Evolutionary conservation across 1,140 invertebrate species (phyloP), one percentile per base, ranked within the genome.

Genomic region (Mesaphorura yosii): DNA sequence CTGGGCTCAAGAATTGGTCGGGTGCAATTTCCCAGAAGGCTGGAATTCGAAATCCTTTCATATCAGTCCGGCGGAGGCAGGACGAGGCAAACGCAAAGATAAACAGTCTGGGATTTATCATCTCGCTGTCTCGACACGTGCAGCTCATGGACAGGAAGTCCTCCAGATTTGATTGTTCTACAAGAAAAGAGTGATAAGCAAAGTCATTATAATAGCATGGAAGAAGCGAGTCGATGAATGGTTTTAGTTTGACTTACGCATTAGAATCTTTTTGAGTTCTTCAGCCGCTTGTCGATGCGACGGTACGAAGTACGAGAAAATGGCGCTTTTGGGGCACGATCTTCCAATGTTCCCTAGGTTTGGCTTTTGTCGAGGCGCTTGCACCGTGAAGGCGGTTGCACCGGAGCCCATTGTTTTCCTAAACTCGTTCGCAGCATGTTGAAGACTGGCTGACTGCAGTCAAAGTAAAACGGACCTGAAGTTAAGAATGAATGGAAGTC

Each of bases 11-110:
- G 48, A 64, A 64, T 19, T 49, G 39, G 22, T 59, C 59, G 0
- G 64, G 64, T 42, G 62, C 45, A 12, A 64, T 48, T 58, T 64
- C 64, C 27, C 29, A 59, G 20, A 64, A 31, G 10, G 59, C 31
- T 10, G 64, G 64, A 26, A 62, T 44, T 3, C 44, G 41, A 22
- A 64, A 47, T 19, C 53, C 46, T 31, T 48, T 48, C 19, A 59
- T 42, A 42, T 64, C 64, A 1, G 39, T 41, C 15, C 64, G 34
- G 1, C 48, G 26, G 7, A 57, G 46, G 15, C 55, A 34, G 22
- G 52, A 27, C 19, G 49, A 49, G 15, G 54, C 51, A 20, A 65
- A 41, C 1, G 57, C 60, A 37, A 57, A 57, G 4, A 64, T 46
- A 46, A 57, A 65, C 12, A 65, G 29, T 15, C 57, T 37, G 7